These are phyloP conservation scores for Nemotelus nigrinus DNA, from an alignment of 2,888 invertebrate genomes.

Conservation along the genomic window DNA sequence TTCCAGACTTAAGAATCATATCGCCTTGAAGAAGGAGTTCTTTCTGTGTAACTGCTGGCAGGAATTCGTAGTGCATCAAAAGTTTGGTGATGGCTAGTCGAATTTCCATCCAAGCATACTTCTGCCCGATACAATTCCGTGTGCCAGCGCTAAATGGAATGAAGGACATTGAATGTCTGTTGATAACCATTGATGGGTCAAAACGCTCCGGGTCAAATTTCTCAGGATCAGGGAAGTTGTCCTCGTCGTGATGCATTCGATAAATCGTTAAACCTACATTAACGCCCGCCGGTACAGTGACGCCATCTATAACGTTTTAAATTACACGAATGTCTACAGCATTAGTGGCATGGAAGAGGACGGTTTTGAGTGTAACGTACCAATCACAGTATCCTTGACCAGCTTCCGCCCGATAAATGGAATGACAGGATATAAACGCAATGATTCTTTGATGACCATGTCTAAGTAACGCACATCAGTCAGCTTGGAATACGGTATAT, in stretches of 20 bases:
- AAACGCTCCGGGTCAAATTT: constrained; percentile 20
- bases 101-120: constrained; percentile 23
- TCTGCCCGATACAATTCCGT: constrained; percentile 36
- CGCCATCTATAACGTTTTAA: not conserved
- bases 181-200: not conserved
- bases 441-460: constrained; percentile 60
- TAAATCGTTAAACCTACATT: constrained; percentile 10
- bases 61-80: constrained; percentile 12
- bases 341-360: not conserved
- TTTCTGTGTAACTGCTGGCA: constrained; percentile 16
- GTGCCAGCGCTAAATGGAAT: constrained; percentile 29
- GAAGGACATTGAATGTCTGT: constrained; percentile 1
- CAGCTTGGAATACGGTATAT: constrained; percentile 57
- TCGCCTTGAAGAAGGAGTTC: constrained; percentile 54
- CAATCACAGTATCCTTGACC: not conserved
- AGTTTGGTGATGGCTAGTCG: constrained; percentile 14
- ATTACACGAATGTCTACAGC: too few relatives aligned
- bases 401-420: constrained; percentile 52
- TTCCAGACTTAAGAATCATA: constrained; percentile 19
- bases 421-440: constrained; percentile 61
- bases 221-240: constrained; percentile 18
- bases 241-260: constrained; percentile 3
- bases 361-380: not conserved
- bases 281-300: not conserved
- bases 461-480: constrained; percentile 60